phyloP scores from a whole-genome alignment of 2,888 invertebrate genomes.

The Myopa testacea region DNA sequence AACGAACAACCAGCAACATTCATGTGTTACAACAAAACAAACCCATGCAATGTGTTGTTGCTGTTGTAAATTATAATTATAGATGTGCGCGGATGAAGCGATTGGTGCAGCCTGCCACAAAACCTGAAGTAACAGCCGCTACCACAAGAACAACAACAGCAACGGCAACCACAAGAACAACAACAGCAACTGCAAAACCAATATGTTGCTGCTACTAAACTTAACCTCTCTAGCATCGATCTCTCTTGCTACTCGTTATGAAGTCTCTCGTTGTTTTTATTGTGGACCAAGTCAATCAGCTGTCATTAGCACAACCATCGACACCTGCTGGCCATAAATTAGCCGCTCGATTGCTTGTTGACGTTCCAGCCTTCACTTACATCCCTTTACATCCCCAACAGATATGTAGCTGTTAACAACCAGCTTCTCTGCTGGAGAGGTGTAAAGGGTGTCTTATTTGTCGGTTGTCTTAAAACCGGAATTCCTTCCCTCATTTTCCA shows the following conservation, averaged over 20 bases:
- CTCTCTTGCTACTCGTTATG: conserved; percentile 11
- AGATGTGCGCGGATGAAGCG: not conserved
- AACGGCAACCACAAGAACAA: not conserved
- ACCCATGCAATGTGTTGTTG: conserved; percentile 1
- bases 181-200: too few species aligned
- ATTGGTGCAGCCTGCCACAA: conserved; percentile 24
- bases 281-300: conserved; percentile 38
- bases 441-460: too few species aligned
- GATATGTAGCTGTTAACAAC: not conserved
- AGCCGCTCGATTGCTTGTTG: conserved; percentile 43
- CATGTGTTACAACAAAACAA: conserved; percentile 1
- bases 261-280: conserved; percentile 34
- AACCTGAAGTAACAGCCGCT: conserved; percentile 12
- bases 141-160: not conserved
- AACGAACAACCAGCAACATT: conserved; percentile 13
- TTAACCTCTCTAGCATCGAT: conserved; percentile 39
- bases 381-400: not conserved
- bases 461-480: too few species aligned
- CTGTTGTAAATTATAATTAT: conserved; percentile 43
- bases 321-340: conserved; percentile 56
- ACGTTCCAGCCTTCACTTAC: conserved; percentile 3
- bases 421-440: too few species aligned
- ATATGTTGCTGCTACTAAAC: not conserved
- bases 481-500: too few species aligned
- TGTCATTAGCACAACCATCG: conserved; percentile 53